Conservation (phyloP, 1,140 invertebrate genomes). For the Neodiprion pinetum region DNA sequence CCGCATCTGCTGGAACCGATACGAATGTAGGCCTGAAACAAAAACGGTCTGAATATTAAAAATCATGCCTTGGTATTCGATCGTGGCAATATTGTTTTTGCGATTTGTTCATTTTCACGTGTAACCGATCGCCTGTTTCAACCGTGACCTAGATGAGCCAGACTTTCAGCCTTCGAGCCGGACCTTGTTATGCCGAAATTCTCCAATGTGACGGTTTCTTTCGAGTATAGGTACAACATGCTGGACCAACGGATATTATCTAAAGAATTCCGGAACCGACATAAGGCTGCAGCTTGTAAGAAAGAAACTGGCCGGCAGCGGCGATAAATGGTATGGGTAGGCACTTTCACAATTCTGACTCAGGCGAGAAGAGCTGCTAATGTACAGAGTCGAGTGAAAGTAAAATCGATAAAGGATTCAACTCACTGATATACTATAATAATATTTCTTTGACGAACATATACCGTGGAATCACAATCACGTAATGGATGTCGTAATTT, state of each 20-base stretch:
- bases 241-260: not conserved
- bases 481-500: slow-evolving; percentile 1
- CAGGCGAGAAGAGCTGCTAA: not conserved
- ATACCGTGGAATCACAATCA: not conserved
- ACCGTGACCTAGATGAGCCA: not conserved
- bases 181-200: not conserved
- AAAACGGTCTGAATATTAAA: slow-evolving; percentile 13
- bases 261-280: not conserved
- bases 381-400: not conserved
- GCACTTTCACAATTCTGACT: not conserved
- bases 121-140: no score
- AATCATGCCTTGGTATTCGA: slow-evolving; percentile 6
- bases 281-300: not conserved
- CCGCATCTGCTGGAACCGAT: slow-evolving; percentile 92
- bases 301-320: not conserved
- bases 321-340: not conserved
- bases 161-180: not conserved
- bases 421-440: not conserved
- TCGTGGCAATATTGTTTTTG: no score
- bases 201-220: not conserved
- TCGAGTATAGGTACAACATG: not conserved
- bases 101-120: no score
- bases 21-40: slow-evolving; percentile 84
- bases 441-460: not conserved
- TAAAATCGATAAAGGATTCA: slow-evolving; percentile 1